Conservation (phyloP, 2,113 vertebrate species). For the Petrocephalus microphthalmus region DNA sequence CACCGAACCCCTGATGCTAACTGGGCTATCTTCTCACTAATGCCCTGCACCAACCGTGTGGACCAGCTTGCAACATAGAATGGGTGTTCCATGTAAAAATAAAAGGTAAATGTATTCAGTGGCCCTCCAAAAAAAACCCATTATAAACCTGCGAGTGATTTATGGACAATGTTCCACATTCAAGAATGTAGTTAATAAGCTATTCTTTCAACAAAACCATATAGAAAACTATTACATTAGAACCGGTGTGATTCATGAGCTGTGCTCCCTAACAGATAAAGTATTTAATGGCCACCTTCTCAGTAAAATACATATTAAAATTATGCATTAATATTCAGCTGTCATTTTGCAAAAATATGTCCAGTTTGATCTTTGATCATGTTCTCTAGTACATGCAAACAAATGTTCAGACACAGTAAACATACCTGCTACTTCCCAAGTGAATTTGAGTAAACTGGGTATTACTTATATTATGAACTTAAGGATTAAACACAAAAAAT, state of each 20-base stretch:
- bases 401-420: neutral
- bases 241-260: neutral
- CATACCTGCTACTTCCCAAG: neutral
- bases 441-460: neutral
- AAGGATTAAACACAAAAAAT: neutral
- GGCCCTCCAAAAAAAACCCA: neutral
- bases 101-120: constrained; percentile 5
- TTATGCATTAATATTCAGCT: neutral
- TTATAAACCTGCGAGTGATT: neutral
- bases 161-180: neutral
- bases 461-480: neutral
- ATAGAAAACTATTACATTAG: constrained; percentile 4
- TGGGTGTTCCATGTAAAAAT: neutral
- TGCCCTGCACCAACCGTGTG: neutral
- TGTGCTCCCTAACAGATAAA: neutral
- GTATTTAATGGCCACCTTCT: neutral
- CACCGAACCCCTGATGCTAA: no score
- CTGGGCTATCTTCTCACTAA: neutral
- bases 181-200: constrained; percentile 9
- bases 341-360: neutral
- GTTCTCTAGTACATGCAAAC: neutral
- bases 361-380: neutral
- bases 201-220: constrained; percentile 6
- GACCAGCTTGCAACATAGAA: neutral
- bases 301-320: constrained; percentile 5